These are phyloP conservation scores for Clitarchus hookeri DNA, from an alignment of 2,888 invertebrate genomes.

Conservation along the genomic window DNA sequence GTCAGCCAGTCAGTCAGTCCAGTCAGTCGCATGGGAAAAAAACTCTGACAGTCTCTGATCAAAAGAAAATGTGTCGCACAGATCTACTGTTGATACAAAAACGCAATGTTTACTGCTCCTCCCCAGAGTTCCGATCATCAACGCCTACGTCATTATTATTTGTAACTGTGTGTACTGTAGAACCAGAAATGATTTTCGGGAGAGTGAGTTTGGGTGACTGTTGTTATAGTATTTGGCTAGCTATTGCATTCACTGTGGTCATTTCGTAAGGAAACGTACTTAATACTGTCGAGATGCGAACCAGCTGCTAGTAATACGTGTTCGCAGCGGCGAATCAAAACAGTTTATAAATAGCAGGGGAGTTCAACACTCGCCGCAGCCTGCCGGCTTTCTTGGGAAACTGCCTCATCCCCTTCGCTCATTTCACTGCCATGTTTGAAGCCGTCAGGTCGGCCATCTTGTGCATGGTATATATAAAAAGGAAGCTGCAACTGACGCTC, in stretches of 20 bases:
- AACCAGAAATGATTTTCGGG: neutral
- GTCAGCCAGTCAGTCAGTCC: too few species aligned
- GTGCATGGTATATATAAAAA: neutral
- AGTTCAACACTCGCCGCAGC: conserved; percentile 5
- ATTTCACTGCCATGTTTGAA: neutral
- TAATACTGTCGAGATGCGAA: neutral
- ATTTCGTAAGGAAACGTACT: neutral
- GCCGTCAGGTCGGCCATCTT: neutral
- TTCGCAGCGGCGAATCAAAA: conserved; percentile 9
- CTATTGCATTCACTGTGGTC: neutral
- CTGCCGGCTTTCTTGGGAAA: conserved; percentile 8
- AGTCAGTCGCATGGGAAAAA: too few species aligned
- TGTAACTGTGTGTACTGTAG: neutral
- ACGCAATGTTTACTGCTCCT: too few species aligned
- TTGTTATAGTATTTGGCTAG: neutral
- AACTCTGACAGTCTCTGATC: too few species aligned
- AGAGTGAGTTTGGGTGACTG: neutral
- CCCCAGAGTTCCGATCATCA: too few species aligned
- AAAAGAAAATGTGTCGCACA: too few species aligned
- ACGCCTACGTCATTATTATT: too few species aligned
- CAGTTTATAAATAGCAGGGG: conserved; percentile 5
- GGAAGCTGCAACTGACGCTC: neutral
- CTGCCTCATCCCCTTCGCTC: neutral
- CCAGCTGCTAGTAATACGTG: neutral
- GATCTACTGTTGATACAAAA: too few species aligned